phyloP scores from a whole-genome alignment of 30 jellyfish, hydroid and myxozoan genomes.

The Turritopsis dohrnii region DNA sequence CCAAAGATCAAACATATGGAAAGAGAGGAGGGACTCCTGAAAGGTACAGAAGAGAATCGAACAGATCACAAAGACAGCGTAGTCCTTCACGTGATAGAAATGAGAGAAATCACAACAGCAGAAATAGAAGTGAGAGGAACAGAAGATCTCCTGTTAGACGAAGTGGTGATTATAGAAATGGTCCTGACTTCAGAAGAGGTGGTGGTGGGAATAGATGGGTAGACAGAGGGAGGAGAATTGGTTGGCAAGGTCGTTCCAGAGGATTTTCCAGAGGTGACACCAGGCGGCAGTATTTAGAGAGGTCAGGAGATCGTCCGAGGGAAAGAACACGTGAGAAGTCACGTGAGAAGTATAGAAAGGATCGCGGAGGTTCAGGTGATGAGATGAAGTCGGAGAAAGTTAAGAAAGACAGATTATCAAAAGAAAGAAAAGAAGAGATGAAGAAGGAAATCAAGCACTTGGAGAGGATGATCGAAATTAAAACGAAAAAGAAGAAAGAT shows the following conservation, averaged over 20 bases:
- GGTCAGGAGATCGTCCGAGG: not conserved
- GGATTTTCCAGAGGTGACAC: not conserved
- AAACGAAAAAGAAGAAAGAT: not conserved
- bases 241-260: not conserved
- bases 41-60: not conserved
- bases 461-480: conserved; percentile 9
- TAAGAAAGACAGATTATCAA: not conserved
- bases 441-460: not conserved
- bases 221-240: not conserved
- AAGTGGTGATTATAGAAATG: not conserved
- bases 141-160: conserved; percentile 15
- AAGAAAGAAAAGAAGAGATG: not conserved
- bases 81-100: not conserved
- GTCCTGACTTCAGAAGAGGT: conserved; percentile 1
- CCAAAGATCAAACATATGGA: not conserved
- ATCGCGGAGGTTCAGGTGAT: not conserved
- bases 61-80: not conserved
- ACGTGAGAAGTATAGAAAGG: not conserved
- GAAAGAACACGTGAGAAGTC: not conserved
- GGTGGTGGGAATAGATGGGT: not conserved
- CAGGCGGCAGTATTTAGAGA: not conserved
- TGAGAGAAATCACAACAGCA: not conserved
- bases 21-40: not conserved
- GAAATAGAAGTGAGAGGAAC: not conserved
- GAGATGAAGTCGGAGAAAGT: not conserved